phyloP scores from a whole-genome alignment of 2,888 invertebrate species.

The Oxycera nigricornis region DNA sequence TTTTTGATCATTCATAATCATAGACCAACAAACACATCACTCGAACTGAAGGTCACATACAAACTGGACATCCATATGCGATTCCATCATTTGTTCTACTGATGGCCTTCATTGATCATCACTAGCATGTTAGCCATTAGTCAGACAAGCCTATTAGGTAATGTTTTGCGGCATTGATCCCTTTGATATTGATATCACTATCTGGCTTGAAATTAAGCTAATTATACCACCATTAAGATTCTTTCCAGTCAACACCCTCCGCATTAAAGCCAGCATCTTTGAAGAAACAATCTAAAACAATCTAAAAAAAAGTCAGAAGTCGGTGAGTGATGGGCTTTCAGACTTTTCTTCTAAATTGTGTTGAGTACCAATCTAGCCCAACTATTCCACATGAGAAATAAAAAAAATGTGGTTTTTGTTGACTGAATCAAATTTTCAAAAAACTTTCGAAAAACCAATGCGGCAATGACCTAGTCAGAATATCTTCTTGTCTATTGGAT shows the following conservation, averaged over 20 bases:
- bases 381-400: no score
- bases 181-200: constrained; percentile 15
- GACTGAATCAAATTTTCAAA: no score
- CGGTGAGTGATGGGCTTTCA: no score
- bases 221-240: neutral
- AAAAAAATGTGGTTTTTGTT: no score
- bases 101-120: neutral
- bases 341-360: no score
- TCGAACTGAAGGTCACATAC: neutral
- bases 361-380: no score
- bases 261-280: neutral
- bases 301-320: no score
- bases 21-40: neutral
- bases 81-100: neutral
- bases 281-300: no score
- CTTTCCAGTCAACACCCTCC: neutral
- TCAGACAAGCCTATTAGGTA: neutral
- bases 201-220: neutral
- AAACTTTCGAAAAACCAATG: no score
- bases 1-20: neutral
- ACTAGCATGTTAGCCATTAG: neutral
- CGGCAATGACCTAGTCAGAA: no score
- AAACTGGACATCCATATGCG: neutral
- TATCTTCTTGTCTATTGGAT: no score
- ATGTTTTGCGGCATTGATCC: neutral